Evolutionary conservation across 37 sponge, comb jelly and placozoan species (phyloP), one percentile per base, ranked within the genome.

Genomic region (Crambe crambe): DNA sequence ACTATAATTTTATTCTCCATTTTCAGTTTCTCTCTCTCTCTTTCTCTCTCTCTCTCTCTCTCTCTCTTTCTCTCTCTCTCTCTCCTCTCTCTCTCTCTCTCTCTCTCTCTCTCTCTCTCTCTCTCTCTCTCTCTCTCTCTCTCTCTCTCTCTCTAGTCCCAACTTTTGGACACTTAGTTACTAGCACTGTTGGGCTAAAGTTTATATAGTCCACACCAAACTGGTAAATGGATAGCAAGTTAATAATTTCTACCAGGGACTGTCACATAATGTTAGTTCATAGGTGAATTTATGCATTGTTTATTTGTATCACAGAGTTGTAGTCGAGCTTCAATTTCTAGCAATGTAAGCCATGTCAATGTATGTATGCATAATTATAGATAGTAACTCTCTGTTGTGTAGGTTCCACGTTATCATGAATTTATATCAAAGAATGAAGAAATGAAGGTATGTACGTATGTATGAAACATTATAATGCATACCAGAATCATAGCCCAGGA

Each of bases 381-480:
- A 31, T 10, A 68, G 39, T 68, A 37, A 32, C 70, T 68, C 39
- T 68, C 39, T 68, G 10, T 30, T 68, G 22, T n/a, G 1, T 70
- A 95, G 89, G 57, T 95, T 1, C 95, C 93, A 21, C 72, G 96
- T 10, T 96, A 96, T 57, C 91, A 93, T 77, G 93, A 92, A 40
- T 57, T 93, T 6, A 64, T 96, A 37, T 34, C 90, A 18, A 78
- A 83, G 38, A 63, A 81, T 58, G 96, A 89, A 39, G 76, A 84
- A 64, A 90, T 84, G 43, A 95, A 95, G 90, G 89, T 87, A 42
- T 47, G 51, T n/a, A n/a, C n/a, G n/a, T n/a, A n/a, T n/a, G n/a
- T n/a, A 47, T 47, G 51, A 47, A 47, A 47, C 51, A 47, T n/a
- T n/a, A n/a, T n/a, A n/a, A n/a, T n/a, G n/a, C n/a, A n/a, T n/a